Conservation (phyloP, 2,797 vertebrate genomes). For the Mus spretus region DNA sequence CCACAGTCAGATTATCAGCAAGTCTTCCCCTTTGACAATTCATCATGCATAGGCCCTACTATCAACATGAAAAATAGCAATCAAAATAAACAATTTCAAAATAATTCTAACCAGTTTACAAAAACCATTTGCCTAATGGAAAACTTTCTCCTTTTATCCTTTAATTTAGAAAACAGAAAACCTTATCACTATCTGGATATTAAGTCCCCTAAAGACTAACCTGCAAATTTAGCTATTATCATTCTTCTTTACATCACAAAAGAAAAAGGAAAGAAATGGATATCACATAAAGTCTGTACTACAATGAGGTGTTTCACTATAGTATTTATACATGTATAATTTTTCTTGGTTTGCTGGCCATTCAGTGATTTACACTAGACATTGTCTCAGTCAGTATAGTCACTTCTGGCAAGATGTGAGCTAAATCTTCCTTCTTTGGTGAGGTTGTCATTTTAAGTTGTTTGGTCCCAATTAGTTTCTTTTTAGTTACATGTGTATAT, state of each 20-base stretch:
- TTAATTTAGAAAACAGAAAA: not conserved
- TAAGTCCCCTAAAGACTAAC: not conserved
- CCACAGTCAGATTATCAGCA: not conserved
- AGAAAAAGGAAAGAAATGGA: not conserved
- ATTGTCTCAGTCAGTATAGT: not conserved
- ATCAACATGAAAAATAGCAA: conserved; percentile 7
- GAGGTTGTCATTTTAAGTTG: not conserved
- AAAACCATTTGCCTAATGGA: not conserved
- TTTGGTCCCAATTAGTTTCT: not conserved
- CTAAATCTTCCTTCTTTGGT: not conserved
- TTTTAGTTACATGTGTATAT: not conserved
- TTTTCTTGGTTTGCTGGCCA: not conserved
- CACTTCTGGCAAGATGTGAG: not conserved
- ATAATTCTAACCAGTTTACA: not conserved
- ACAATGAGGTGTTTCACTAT: not conserved
- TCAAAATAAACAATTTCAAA: not conserved
- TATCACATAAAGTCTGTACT: not conserved
- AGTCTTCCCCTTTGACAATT: not conserved
- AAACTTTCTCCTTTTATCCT: not conserved
- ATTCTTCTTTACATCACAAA: not conserved
- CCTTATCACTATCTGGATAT: not conserved
- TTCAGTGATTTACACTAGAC: not conserved
- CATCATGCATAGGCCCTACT: not conserved
- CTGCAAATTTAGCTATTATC: not conserved
- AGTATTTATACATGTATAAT: not conserved